These are phyloP conservation scores for Tricholauxania praeusta DNA, from an alignment of 2,888 invertebrate species.

Conservation along the genomic window DNA sequence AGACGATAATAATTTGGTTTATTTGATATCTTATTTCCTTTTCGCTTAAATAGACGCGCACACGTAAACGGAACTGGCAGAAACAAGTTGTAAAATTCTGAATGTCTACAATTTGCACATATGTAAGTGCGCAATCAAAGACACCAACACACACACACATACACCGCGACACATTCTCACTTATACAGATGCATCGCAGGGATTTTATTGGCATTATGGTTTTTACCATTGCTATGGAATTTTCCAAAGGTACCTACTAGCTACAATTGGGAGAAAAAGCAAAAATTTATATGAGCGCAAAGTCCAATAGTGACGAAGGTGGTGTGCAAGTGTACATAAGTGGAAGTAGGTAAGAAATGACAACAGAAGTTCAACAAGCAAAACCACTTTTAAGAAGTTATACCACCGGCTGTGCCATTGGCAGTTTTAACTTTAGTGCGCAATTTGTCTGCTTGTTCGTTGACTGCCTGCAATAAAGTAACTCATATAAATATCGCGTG, in stretches of 20 bases:
- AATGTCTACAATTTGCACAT: conserved; percentile 31
- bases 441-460: neutral
- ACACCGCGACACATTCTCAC: neutral
- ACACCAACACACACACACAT: conserved; percentile 3
- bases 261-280: conserved; percentile 1
- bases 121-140: conserved; percentile 5
- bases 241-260: neutral
- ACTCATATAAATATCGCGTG: neutral
- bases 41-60: conserved; percentile 48
- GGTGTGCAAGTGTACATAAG: neutral
- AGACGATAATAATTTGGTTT: conserved; percentile 44
- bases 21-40: conserved; percentile 51
- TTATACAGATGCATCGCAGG: conserved; percentile 5
- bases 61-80: conserved; percentile 47
- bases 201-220: conserved; percentile 38
- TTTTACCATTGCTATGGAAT: conserved; percentile 24
- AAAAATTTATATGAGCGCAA: neutral
- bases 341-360: too few species aligned
- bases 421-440: conserved; percentile 2
- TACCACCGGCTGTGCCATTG: conserved; percentile 38
- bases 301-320: neutral
- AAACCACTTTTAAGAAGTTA: conserved; percentile 47
- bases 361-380: conserved; percentile 42
- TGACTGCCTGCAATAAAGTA: neutral
- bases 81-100: conserved; percentile 39